These are phyloP conservation scores for Coenonympha arcania DNA, from an alignment of 2,888 invertebrate species.

Conservation along the genomic window DNA sequence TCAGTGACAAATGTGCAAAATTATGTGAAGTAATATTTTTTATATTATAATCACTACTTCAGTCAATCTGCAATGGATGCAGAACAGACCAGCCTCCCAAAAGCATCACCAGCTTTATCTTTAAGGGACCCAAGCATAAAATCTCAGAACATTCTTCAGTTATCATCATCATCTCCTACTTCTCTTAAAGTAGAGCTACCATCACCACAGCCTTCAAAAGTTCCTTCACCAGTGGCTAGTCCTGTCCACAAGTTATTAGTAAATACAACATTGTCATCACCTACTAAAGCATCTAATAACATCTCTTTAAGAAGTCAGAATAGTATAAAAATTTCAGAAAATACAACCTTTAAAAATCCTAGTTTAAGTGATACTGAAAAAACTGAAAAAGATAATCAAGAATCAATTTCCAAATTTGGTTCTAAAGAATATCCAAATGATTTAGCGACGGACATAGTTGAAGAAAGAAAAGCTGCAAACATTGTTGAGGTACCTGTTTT, in stretches of 20 bases:
- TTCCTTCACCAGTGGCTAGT: conserved; percentile 5
- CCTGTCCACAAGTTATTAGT: conserved; percentile 4
- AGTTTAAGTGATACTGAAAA: neutral
- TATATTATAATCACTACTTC: conserved; percentile 3
- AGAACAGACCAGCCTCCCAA: conserved; percentile 16
- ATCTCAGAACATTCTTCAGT: conserved; percentile 19
- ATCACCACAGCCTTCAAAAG: conserved; percentile 8
- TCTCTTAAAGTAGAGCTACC: neutral
- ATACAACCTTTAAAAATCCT: conserved; percentile 12
- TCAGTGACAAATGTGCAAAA: conserved; percentile 15
- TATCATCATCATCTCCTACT: neutral
- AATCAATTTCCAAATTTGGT: conserved; percentile 36
- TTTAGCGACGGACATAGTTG: neutral
- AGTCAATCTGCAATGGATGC: conserved; percentile 27
- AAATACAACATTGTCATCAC: conserved; percentile 10
- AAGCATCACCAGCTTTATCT: conserved; percentile 15
- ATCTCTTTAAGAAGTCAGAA: conserved; percentile 21
- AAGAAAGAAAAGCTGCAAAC: conserved; percentile 22
- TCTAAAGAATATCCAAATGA: conserved; percentile 33
- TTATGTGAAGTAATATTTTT: conserved; percentile 23
- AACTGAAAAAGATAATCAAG: conserved; percentile 29
- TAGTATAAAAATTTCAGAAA: conserved; percentile 6
- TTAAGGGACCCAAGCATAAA: conserved; percentile 23
- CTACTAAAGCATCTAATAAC: conserved; percentile 17
- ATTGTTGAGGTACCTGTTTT: conserved; percentile 34